A percentile compares a stretch with the other conserved stretches of the same genome.
These are phyloP conservation scores for Melanostigma gelatinosum DNA, from an alignment of 2,113 vertebrate genomes.

Conservation along the genomic window DNA sequence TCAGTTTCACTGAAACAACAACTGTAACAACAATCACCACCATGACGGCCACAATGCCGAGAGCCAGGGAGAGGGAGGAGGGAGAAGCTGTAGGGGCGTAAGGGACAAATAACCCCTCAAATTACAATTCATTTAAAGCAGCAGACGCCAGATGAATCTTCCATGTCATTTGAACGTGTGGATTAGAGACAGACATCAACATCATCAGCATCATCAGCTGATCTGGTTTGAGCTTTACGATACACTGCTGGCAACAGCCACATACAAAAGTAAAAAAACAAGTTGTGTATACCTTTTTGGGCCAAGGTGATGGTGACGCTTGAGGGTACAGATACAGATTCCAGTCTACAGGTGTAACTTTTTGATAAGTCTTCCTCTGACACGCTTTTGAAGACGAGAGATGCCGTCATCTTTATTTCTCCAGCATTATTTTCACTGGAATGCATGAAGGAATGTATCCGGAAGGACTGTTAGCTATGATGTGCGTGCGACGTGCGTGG, in stretches of 20 bases:
- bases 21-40: neutral
- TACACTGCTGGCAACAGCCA: neutral
- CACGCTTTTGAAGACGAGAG: conserved; percentile 57
- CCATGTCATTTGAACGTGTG: neutral
- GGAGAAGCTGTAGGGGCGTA: neutral
- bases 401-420: neutral
- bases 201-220: neutral
- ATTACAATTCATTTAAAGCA: neutral
- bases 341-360: conserved; percentile 59
- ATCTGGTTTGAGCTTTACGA: neutral
- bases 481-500: neutral
- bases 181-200: neutral
- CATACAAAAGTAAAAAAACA: neutral
- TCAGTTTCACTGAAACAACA: neutral
- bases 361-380: conserved; percentile 39
- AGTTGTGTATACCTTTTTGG: neutral
- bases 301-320: conserved; percentile 50
- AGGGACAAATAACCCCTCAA: neutral
- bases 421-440: neutral
- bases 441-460: neutral
- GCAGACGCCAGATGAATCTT: neutral
- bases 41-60: neutral
- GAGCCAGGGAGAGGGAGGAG: neutral
- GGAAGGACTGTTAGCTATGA: neutral
- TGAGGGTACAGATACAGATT: accelerated